Evolutionary conservation across 2,113 vertebrate genomes (phyloP).

Genomic region (Eupsittula cactorum): DNA sequence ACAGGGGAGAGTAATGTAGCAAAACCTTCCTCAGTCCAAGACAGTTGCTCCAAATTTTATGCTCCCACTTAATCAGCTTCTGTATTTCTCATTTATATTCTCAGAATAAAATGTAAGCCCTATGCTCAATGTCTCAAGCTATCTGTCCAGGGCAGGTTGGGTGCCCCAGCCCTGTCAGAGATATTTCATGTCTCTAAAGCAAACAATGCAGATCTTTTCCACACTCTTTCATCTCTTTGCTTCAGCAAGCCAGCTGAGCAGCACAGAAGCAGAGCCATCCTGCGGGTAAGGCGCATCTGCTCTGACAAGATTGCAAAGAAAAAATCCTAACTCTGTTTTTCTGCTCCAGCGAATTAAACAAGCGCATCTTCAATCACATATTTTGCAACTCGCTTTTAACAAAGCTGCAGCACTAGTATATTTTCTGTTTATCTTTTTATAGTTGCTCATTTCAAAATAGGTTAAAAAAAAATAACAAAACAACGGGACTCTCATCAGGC

Average conservation of each 20-base stretch:
- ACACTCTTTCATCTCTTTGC: background rate
- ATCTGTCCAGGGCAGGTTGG: background rate
- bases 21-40: background rate
- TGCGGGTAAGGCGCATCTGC: background rate
- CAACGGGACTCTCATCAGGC: background rate
- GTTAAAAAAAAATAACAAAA: background rate
- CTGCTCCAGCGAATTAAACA: background rate
- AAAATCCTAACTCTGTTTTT: background rate
- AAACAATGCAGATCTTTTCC: background rate
- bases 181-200: background rate
- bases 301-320: background rate
- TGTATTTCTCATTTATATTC: background rate
- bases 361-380: background rate
- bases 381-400: background rate
- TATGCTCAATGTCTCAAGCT: background rate
- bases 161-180: background rate
- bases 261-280: background rate
- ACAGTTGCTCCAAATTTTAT: background rate
- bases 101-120: background rate
- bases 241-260: background rate
- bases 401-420: background rate
- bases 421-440: background rate
- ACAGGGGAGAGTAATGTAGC: fast-evolving
- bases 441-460: background rate
- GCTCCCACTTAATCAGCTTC: background rate